Conservation (phyloP, 1,140 invertebrate genomes). For the Apis cerana region DNA sequence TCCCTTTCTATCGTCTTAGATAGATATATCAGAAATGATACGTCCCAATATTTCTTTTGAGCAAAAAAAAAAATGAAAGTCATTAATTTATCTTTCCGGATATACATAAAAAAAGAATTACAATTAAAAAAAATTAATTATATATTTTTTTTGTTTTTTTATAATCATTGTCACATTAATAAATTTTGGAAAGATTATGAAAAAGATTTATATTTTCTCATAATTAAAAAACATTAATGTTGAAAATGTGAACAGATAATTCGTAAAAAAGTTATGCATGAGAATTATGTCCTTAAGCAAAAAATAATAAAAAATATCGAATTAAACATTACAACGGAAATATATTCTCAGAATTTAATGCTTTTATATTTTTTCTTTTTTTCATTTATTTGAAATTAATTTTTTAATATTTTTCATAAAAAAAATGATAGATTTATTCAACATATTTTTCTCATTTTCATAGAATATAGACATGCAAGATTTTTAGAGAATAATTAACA, state of each 20-base stretch:
- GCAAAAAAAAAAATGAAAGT: conserved; percentile 16
- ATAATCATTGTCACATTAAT: neutral
- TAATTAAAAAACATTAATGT: conserved; percentile 32
- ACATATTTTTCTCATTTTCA: conserved; percentile 48
- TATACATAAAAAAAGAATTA: too few relatives aligned
- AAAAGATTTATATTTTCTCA: neutral
- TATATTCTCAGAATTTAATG: conserved; percentile 11
- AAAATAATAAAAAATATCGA: conserved; percentile 58
- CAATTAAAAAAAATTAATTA: neutral
- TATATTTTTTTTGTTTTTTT: neutral
- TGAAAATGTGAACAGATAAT: neutral
- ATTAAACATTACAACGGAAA: conserved; percentile 16
- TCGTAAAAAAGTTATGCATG: conserved; percentile 32
- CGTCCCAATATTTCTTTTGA: neutral
- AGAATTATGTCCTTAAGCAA: conserved; percentile 37
- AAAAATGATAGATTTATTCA: conserved; percentile 3
- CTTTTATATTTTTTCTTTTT: neutral
- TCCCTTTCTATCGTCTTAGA: neutral
- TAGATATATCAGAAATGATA: neutral
- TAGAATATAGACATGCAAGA: conserved; percentile 40
- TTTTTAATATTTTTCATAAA: neutral
- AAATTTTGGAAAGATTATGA: neutral
- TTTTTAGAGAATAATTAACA: conserved; percentile 36
- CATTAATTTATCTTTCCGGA: neutral
- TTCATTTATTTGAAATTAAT: neutral